Evolutionary conservation across 2,888 invertebrate genomes (phyloP).

Genomic region (Drosophila paracracens): DNA sequence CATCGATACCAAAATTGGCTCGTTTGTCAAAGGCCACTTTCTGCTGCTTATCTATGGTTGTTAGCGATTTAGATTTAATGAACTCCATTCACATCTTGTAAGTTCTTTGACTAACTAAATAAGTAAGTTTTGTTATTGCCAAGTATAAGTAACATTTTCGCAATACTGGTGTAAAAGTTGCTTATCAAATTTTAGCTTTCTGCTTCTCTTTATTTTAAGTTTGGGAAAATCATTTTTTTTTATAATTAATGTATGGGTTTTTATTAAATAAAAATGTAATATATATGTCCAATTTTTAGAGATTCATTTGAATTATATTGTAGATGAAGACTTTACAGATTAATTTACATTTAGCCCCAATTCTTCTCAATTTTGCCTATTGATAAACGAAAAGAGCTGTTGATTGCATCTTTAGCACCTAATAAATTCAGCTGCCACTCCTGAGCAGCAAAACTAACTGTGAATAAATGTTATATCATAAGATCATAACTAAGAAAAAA

Average conservation of each 20-base stretch:
- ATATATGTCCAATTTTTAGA: not conserved
- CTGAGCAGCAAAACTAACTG: conserved; percentile 52
- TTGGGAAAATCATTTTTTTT: not conserved
- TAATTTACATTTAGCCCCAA: not conserved
- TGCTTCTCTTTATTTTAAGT: not conserved
- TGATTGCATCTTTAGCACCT: conserved; percentile 56
- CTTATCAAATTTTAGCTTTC: not conserved
- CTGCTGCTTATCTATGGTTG: conserved; percentile 50
- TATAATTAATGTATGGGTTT: not conserved
- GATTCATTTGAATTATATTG: conserved; percentile 6
- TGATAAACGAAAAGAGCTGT: conserved; percentile 27
- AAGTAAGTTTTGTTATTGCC: not conserved
- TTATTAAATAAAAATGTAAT: not conserved
- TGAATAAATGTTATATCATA: conserved; percentile 51
- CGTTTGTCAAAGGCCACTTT: conserved; percentile 34
- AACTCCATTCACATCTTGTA: conserved; percentile 50
- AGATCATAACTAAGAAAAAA: conserved; percentile 27
- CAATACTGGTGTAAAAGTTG: not conserved
- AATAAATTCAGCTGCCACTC: conserved; percentile 49
- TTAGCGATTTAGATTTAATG: conserved; percentile 71
- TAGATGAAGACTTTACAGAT: conserved; percentile 24
- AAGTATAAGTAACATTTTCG: not conserved
- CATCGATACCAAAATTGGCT: conserved; percentile 35
- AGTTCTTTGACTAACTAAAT: conserved; percentile 49
- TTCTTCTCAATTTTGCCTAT: conserved; percentile 10